phyloP scores from a whole-genome alignment of 2,888 invertebrate genomes.

The Mythimna lalbum region DNA sequence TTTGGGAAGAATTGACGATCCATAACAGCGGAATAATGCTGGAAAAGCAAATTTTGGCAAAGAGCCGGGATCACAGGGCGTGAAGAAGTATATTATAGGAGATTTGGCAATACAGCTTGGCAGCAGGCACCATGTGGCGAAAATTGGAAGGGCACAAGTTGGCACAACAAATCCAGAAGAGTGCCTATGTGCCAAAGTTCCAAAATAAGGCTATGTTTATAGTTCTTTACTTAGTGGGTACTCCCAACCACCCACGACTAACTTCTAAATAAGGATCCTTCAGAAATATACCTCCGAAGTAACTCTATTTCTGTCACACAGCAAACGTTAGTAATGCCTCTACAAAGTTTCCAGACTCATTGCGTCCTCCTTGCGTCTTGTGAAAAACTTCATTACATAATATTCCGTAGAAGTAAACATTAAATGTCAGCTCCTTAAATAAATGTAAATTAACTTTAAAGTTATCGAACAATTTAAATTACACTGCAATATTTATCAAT shows the following conservation, averaged over 20 bases:
- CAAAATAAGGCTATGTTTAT: slow-evolving; percentile 13
- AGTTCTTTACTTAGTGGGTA: neutral
- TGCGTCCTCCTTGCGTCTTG: slow-evolving; percentile 10
- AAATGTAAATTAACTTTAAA: slow-evolving; percentile 34
- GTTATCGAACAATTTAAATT: slow-evolving; percentile 49
- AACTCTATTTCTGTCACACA: slow-evolving; percentile 25
- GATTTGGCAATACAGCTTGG: slow-evolving; percentile 41
- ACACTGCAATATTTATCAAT: slow-evolving; percentile 53
- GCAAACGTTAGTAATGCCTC: slow-evolving; percentile 2
- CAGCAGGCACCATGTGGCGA: slow-evolving; percentile 19
- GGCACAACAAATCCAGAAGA: slow-evolving; percentile 25
- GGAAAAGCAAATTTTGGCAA: slow-evolving; percentile 29
- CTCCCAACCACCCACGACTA: slow-evolving; percentile 20
- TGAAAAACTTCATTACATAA: slow-evolving; percentile 24
- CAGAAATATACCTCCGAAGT: slow-evolving; percentile 21
- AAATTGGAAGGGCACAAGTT: slow-evolving; percentile 23
- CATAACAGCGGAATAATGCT: slow-evolving; percentile 6
- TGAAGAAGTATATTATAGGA: slow-evolving; percentile 14
- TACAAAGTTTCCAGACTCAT: slow-evolving; percentile 18
- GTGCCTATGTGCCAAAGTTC: slow-evolving; percentile 1
- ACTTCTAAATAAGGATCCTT: slow-evolving; percentile 28
- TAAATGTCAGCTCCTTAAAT: slow-evolving; percentile 39
- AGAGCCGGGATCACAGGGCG: neutral
- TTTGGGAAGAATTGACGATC: slow-evolving; percentile 1
- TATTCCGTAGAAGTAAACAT: slow-evolving; percentile 14